Conservation (phyloP, 2,797 vertebrate genomes). For the Onychomys leucogaster region DNA sequence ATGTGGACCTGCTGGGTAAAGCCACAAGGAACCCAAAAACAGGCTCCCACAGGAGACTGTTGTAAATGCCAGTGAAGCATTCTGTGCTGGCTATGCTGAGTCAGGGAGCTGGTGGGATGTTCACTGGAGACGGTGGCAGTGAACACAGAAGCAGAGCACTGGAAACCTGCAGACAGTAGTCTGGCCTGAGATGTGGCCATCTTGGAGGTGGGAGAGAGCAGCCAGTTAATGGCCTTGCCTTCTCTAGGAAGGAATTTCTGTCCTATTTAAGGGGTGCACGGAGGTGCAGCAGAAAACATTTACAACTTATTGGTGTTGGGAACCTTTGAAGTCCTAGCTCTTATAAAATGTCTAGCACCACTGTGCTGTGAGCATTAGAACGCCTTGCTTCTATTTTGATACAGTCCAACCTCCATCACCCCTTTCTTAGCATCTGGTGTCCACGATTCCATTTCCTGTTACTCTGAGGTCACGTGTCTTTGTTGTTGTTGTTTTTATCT, state of each 20-base stretch:
- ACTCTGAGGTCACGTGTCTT: neutral
- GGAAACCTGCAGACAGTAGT: neutral
- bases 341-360: neutral
- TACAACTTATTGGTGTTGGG: neutral
- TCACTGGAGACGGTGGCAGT: neutral
- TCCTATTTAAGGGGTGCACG: neutral
- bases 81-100: neutral
- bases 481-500: neutral
- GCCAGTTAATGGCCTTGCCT: neutral
- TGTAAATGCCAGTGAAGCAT: neutral
- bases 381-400: too few relatives aligned
- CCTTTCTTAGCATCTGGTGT: too few relatives aligned
- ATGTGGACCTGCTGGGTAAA: too few relatives aligned
- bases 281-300: neutral
- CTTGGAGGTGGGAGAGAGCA: neutral
- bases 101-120: neutral
- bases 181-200: neutral
- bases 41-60: too few relatives aligned
- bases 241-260: neutral
- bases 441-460: neutral
- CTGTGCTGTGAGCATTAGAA: neutral
- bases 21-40: too few relatives aligned
- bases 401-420: too few relatives aligned
- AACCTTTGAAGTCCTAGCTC: neutral
- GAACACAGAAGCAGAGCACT: neutral